These are phyloP conservation scores for Carduelis carduelis DNA, from an alignment of 2,797 vertebrate species.

Conservation along the genomic window DNA sequence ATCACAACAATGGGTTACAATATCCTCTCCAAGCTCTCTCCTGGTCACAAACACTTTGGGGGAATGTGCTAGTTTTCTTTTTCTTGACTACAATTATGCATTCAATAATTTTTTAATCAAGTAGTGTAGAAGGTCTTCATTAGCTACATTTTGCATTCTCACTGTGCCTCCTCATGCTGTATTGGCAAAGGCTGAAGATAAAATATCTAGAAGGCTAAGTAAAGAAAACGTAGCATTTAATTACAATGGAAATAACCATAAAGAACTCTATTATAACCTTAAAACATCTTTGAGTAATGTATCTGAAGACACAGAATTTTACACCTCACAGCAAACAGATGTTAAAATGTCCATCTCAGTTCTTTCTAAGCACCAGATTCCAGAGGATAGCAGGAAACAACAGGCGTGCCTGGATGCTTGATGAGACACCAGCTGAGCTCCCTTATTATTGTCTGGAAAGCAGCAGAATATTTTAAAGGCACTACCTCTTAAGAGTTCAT, in stretches of 20 bases:
- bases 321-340: background rate
- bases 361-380: background rate
- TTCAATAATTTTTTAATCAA: background rate
- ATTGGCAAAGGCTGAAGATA: background rate
- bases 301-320: background rate
- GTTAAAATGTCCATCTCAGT: background rate
- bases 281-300: background rate
- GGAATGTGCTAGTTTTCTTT: background rate
- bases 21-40: background rate
- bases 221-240: background rate
- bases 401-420: background rate
- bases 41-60: background rate
- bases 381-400: background rate
- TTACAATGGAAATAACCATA: background rate
- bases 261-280: background rate
- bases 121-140: rapidly evolving
- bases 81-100: background rate
- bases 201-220: background rate
- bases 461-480: background rate
- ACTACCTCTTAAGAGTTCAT: background rate
- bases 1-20: background rate
- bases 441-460: background rate
- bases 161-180: background rate
- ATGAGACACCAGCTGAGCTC: background rate
- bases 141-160: background rate